A percentile compares a stretch with the other conserved stretches of the same genome.
These are phyloP conservation scores for Mercenaria mercenaria DNA, from an alignment of 1,140 invertebrate genomes.

Conservation along the genomic window DNA sequence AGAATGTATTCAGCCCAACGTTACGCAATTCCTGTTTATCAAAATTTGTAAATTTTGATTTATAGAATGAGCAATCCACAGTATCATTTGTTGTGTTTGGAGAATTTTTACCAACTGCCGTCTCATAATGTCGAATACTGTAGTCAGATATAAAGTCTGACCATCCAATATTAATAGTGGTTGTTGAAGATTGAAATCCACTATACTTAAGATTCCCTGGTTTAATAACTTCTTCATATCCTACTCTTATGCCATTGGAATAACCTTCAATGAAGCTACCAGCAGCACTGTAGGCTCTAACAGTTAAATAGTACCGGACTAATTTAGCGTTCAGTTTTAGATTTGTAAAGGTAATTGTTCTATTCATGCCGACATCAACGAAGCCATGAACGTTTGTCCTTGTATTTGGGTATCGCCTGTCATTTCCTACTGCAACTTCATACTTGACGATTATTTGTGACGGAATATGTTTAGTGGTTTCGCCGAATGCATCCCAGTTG, in stretches of 20 bases:
- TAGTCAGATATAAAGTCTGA: neutral
- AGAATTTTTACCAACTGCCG: neutral
- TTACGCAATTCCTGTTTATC: neutral
- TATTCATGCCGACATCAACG: slow-evolving; percentile 40
- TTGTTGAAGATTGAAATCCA: slow-evolving; percentile 10
- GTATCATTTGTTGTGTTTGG: neutral
- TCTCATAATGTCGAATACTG: neutral
- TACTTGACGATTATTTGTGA: slow-evolving; percentile 4
- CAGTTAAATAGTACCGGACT: slow-evolving; percentile 21
- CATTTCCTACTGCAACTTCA: slow-evolving; percentile 27
- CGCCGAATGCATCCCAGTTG: slow-evolving; percentile 46
- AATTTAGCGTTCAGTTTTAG: slow-evolving; percentile 25
- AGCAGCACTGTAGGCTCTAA: slow-evolving; percentile 18
- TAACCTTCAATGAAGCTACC: slow-evolving; percentile 37
- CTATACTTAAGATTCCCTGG: neutral
- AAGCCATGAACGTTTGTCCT: slow-evolving; percentile 27
- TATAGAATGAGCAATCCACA: neutral
- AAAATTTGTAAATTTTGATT: neutral
- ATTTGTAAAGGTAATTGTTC: neutral
- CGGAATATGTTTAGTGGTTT: neutral
- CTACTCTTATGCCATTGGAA: slow-evolving; percentile 48
- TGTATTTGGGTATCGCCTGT: slow-evolving; percentile 22
- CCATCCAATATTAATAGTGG: neutral
- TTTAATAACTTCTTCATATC: neutral
- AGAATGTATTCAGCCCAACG: neutral